Evolutionary conservation across 2,113 vertebrate species (phyloP), one percentile per base, ranked within the genome.

Genomic region (Phoxinus phoxinus): DNA sequence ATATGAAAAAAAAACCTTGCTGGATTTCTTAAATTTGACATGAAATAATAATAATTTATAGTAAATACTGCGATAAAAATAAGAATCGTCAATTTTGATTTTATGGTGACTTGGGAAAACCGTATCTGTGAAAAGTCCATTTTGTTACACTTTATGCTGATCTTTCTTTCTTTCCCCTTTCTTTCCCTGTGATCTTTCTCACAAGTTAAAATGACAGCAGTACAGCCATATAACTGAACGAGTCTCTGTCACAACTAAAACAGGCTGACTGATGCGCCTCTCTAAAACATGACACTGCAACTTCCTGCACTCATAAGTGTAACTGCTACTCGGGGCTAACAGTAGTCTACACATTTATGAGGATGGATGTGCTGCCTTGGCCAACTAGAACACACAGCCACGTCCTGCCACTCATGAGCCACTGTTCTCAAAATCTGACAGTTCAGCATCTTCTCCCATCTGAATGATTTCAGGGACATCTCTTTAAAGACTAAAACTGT

Each of bases 241-340:
- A 23, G 35, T 25, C 41, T 3, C 41, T 25, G 41, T 25, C 72
- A 46, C 71, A 25, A 17, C n/a, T 74, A 48, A 48, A 46, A 27
- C 23, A 48, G 41, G 5, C 35, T 74, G 44, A 74, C 72, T 74
- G 72, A 74, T 74, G 72, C 6, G 44, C n/a, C 13, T 48, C 1
- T 74, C 72, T 48, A 74, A 15, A 48, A 13, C 25, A 46, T 48
- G 41, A 74, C 72, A 44, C n/a, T 48, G 44, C 41, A 48, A n/a
- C 51, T 86, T 83, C 67, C 72, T 30, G 46, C 56, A 81, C 27
- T 81, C 58, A 77, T 48, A 41, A 81, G 30, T 48, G 25, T 65
- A 35, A 48, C 41, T 46, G 61, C n/a, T 56, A 67, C 25, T 41
- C 44, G 32, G 6, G 30, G 17, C 19, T n/a, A 77, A 37, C 48